phyloP scores from a whole-genome alignment of 2,888 invertebrate species.

The Agapostemon virescens region DNA sequence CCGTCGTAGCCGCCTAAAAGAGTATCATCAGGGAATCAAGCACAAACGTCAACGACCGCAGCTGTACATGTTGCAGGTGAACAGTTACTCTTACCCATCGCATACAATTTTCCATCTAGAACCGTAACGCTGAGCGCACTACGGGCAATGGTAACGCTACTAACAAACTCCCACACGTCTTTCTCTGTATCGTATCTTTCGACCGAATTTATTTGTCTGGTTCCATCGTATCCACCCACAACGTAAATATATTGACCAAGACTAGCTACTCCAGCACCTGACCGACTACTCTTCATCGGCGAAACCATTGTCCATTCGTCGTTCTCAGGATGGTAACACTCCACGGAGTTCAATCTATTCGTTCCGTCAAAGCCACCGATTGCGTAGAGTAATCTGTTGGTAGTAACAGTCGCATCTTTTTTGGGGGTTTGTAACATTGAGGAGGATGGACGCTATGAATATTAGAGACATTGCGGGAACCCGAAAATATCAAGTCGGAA shows the following conservation, averaged over 20 bases:
- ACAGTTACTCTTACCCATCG: constrained; percentile 85
- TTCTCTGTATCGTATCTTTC: constrained; percentile 94
- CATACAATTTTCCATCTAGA: constrained; percentile 92
- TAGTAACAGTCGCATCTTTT: not conserved
- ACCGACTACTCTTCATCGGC: constrained; percentile 89
- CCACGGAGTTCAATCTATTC: constrained; percentile 88
- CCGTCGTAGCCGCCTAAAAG: constrained; percentile 93
- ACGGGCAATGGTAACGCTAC: constrained; percentile 89
- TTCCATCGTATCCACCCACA: constrained; percentile 96
- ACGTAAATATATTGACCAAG: constrained; percentile 94
- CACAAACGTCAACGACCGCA: not conserved
- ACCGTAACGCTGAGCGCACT: constrained; percentile 94
- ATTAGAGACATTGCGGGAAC: not conserved
- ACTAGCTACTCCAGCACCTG: constrained; percentile 93
- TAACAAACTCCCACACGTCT: constrained; percentile 89
- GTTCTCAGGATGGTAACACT: constrained; percentile 96
- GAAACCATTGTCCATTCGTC: constrained; percentile 92
- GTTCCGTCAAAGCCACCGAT: constrained; percentile 95
- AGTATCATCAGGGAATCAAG: constrained; percentile 42
- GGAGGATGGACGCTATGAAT: not conserved
- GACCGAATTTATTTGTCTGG: constrained; percentile 89
- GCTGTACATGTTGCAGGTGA: not conserved
- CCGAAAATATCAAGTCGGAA: not conserved
- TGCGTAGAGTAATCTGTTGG: constrained; percentile 84
- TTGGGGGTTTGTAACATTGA: not conserved